These are phyloP conservation scores for Cynodonichthys magdalenae DNA, from an alignment of 2,797 vertebrate genomes.

Conservation along the genomic window DNA sequence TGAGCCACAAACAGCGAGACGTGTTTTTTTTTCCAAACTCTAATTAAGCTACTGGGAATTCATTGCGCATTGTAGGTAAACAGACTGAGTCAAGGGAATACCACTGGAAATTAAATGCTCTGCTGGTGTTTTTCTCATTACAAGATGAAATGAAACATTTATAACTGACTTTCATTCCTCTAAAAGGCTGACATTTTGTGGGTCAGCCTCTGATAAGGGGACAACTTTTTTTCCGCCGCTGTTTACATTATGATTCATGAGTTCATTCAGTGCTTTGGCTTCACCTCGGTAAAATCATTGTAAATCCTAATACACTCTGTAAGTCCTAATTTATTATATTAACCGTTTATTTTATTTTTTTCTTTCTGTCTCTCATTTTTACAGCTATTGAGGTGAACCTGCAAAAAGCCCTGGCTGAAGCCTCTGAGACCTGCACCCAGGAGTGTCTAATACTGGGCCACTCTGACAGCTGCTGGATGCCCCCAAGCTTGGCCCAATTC, in stretches of 20 bases:
- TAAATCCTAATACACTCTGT: constrained; percentile 21
- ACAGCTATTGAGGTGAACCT: constrained; percentile 94
- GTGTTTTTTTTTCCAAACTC: constrained; percentile 69
- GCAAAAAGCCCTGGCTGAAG: constrained; percentile 93
- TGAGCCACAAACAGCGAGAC: constrained; percentile 74
- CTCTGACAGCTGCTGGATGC: constrained; percentile 99
- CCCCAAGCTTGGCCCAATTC: constrained; percentile 88
- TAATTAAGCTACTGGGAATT: constrained; percentile 88
- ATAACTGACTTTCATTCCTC: constrained; percentile 77
- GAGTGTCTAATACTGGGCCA: constrained; percentile 97
- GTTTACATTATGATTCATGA: constrained; percentile 54
- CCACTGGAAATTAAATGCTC: constrained; percentile 80
- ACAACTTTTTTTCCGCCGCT: constrained; percentile 57
- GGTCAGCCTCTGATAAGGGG: constrained; percentile 71
- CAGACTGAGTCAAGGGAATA: constrained; percentile 80
- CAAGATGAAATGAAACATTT: constrained; percentile 83
- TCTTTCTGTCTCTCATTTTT: constrained; percentile 25
- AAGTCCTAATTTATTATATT: constrained; percentile 39
- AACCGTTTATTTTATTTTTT: constrained; percentile 45
- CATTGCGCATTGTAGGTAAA: constrained; percentile 85
- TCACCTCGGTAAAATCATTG: constrained; percentile 11
- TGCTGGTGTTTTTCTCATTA: constrained; percentile 81
- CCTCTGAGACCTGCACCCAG: constrained; percentile 96
- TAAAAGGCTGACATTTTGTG: constrained; percentile 77
- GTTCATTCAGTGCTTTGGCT: constrained; percentile 28